These are phyloP conservation scores for Apteryx owenii DNA, from an alignment of 2,113 vertebrate species.

Conservation along the genomic window DNA sequence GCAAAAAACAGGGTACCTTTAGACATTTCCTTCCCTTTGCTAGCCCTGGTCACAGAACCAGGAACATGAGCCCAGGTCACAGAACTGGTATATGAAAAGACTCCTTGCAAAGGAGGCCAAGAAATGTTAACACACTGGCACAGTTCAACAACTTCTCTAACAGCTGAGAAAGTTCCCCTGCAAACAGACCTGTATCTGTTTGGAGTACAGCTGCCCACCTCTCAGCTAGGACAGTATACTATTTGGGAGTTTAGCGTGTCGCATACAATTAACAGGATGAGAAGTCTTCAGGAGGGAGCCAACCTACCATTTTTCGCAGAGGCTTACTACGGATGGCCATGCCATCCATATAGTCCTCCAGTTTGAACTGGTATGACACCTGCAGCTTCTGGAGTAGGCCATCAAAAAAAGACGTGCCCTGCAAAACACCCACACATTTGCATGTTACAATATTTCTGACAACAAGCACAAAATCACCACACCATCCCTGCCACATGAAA, in stretches of 20 bases:
- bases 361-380: slow-evolving; percentile 91
- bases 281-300: background rate
- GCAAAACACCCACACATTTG: slow-evolving; percentile 19
- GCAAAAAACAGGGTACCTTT: background rate
- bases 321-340: slow-evolving; percentile 94
- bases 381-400: slow-evolving; percentile 93
- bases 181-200: background rate
- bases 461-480: background rate
- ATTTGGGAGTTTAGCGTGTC: background rate
- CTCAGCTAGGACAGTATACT: background rate
- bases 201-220: background rate
- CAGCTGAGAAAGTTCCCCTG: background rate
- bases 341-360: slow-evolving; percentile 97
- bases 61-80: background rate
- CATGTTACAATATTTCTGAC: background rate
- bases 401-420: slow-evolving; percentile 95
- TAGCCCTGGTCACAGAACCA: background rate
- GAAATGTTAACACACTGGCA: background rate
- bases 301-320: slow-evolving; percentile 89
- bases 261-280: background rate
- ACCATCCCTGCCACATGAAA: fast-evolving
- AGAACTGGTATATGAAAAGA: background rate
- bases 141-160: background rate
- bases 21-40: background rate
- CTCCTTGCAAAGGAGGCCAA: background rate